phyloP scores from a whole-genome alignment of 2,797 vertebrate species.

The Sparidentex hasta region DNA sequence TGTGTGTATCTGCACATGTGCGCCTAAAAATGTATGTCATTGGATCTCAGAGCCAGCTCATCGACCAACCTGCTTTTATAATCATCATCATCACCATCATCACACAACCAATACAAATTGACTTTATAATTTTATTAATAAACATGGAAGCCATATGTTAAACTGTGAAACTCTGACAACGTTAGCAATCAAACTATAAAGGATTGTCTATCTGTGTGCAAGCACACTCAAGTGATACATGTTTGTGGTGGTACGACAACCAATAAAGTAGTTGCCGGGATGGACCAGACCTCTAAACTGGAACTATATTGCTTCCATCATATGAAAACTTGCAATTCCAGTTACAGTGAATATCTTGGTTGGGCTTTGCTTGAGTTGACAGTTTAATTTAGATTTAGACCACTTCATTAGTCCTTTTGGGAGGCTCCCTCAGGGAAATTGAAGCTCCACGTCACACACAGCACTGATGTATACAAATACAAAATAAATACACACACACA shows the following conservation, averaged over 20 bases:
- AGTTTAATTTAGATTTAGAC: too few species aligned
- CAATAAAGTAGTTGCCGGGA: neutral
- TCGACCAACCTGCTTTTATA: conserved; percentile 28
- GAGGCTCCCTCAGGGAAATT: too few species aligned
- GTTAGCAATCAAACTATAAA: neutral
- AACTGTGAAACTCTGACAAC: neutral
- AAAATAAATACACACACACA: too few species aligned
- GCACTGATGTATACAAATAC: too few species aligned
- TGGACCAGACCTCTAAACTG: neutral
- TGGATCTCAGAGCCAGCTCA: conserved; percentile 17
- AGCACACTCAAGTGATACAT: too few species aligned
- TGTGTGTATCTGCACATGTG: conserved; percentile 38
- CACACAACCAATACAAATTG: conserved; percentile 10
- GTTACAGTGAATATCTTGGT: neutral
- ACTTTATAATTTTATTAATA: neutral
- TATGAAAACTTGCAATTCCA: neutral
- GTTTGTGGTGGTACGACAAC: neutral
- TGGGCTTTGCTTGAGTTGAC: neutral
- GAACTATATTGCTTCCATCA: neutral
- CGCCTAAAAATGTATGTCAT: conserved; percentile 15
- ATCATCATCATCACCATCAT: neutral
- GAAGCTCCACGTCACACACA: too few species aligned
- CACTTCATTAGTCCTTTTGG: too few species aligned
- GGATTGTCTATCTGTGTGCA: neutral
- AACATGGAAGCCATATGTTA: neutral